Conservation (phyloP, 2,888 invertebrate species). For the Odontothrips loti region DNA sequence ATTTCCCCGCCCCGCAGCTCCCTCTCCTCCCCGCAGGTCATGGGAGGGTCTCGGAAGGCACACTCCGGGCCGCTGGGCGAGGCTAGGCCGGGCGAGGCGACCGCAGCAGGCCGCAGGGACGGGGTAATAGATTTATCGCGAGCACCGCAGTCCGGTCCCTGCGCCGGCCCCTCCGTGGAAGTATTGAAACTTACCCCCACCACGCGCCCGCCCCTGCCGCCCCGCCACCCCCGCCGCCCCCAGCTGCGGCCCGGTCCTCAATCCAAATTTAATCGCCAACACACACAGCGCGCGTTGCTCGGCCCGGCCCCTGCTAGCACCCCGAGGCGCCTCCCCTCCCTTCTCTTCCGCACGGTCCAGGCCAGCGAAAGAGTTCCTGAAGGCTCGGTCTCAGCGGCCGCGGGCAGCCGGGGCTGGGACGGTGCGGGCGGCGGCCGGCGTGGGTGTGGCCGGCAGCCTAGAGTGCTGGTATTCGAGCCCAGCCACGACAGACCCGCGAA, state of each 20-base stretch:
- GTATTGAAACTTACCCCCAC: background rate
- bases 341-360: background rate
- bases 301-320: background rate
- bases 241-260: background rate
- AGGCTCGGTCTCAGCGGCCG: no score
- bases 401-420: no score
- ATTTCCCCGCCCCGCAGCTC: no score
- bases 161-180: background rate
- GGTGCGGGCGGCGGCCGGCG: background rate
- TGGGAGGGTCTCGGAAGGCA: no score
- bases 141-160: background rate
- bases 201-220: background rate
- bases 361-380: background rate
- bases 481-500: no score
- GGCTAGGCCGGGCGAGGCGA: no score
- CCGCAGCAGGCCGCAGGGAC: no score
- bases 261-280: slow-evolving; percentile 6
- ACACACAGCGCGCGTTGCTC: background rate
- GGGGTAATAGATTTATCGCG: background rate
- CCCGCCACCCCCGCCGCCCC: background rate
- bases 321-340: background rate
- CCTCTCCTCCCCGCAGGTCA: no score
- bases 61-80: no score
- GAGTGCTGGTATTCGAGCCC: no score
- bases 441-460: background rate